Percentiles rank a stretch among this genome's conserved stretches.
Conservation (phyloP, 2,888 invertebrate genomes). For the Abrostola tripartita region DNA sequence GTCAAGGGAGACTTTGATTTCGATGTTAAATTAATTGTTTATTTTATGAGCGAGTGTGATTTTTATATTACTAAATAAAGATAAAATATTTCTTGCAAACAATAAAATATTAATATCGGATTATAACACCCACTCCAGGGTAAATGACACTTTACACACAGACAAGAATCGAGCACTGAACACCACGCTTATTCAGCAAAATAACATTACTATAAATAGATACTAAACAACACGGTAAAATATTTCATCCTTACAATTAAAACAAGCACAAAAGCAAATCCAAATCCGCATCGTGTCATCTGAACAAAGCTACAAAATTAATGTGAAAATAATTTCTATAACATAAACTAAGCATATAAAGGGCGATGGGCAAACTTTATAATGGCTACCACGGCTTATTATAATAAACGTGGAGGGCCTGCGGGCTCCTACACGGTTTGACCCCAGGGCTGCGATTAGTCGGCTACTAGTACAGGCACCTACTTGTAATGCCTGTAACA, state of each 20-base stretch:
- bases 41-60: no score
- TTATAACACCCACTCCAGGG: no score
- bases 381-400: constrained; percentile 80
- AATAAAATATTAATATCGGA: no score
- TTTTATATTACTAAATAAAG: no score
- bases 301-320: constrained; percentile 50
- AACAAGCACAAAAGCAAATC: constrained; percentile 22
- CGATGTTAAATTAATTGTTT: no score
- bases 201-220: neutral
- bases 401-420: constrained; percentile 85
- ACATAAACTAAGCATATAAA: constrained; percentile 61
- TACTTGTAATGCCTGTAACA: constrained; percentile 72
- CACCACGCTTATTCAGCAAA: neutral
- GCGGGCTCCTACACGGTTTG: constrained; percentile 81
- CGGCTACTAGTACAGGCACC: constrained; percentile 75
- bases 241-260: constrained; percentile 18
- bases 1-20: no score
- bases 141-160: no score
- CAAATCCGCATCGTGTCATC: constrained; percentile 30
- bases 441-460: constrained; percentile 85
- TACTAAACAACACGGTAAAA: neutral
- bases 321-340: constrained; percentile 73
- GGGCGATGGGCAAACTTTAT: constrained; percentile 80
- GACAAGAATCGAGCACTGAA: no score
- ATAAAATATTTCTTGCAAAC: no score